Conservation (phyloP, 2,888 invertebrate species). For the Stegophylla sp. region DNA sequence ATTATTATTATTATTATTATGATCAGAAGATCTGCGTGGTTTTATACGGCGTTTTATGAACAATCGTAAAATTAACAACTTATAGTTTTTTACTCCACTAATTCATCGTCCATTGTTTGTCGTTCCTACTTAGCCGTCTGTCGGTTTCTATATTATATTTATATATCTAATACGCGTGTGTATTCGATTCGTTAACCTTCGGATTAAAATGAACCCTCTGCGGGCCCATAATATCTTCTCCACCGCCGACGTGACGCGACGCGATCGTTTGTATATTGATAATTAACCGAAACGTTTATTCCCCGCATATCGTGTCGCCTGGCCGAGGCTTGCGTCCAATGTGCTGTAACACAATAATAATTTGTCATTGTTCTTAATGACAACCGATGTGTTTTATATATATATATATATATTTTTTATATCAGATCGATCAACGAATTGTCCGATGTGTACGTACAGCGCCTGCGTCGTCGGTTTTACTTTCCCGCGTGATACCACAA, state of each 20-base stretch:
- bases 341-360: neutral
- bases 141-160: neutral
- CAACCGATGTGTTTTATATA: conserved; percentile 3
- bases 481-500: too few relatives aligned
- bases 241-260: neutral
- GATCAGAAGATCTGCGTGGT: neutral
- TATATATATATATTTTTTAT: neutral
- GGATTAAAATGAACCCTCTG: conserved; percentile 38
- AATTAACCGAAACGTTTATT: conserved; percentile 47
- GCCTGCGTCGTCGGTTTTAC: too few relatives aligned
- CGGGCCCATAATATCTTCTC: neutral
- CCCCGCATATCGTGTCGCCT: conserved; percentile 27
- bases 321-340: conserved; percentile 62
- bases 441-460: neutral
- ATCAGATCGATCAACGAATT: conserved; percentile 20
- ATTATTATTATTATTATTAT: neutral
- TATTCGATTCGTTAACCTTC: conserved; percentile 48
- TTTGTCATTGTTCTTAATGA: conserved; percentile 65
- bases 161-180: neutral
- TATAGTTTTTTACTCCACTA: neutral
- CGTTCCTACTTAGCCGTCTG: neutral
- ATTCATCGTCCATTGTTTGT: neutral
- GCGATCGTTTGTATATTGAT: conserved; percentile 24
- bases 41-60: neutral
- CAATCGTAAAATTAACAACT: neutral